A percentile compares a stretch with the other conserved stretches of the same genome.
These are phyloP conservation scores for Paratrypauchen microcephalus DNA, from an alignment of 2,797 vertebrate species.

Conservation along the genomic window DNA sequence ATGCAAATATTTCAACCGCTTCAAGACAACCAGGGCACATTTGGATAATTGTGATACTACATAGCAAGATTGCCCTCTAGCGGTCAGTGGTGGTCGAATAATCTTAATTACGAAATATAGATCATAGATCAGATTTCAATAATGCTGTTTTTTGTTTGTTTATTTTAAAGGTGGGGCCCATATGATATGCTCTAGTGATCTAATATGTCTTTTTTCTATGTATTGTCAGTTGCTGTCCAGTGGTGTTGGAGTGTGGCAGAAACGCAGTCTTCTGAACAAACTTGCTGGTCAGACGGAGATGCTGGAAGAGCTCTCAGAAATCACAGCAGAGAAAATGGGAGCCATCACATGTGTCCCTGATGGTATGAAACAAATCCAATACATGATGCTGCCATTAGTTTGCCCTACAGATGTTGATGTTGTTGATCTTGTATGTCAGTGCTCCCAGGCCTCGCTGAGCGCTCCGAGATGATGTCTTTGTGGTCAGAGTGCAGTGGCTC, in stretches of 20 bases:
- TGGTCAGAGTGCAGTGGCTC: conserved; percentile 91
- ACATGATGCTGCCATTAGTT: not conserved
- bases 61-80: not conserved
- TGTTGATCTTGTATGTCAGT: conserved; percentile 66
- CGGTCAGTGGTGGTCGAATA: not conserved
- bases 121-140: not conserved
- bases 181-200: not conserved
- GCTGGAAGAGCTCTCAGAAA: conserved; percentile 85
- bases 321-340: conserved; percentile 86
- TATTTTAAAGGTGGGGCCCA: not conserved
- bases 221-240: conserved; percentile 82
- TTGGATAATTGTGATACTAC: not conserved
- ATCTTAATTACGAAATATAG: not conserved
- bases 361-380: conserved; percentile 70
- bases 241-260: conserved; percentile 79
- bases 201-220: conserved; percentile 13
- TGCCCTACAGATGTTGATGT: conserved; percentile 1
- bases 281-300: conserved; percentile 85
- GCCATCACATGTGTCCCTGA: conserved; percentile 82
- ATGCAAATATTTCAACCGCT: no score
- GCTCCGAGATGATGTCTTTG: conserved; percentile 83
- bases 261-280: conserved; percentile 84
- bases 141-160: not conserved
- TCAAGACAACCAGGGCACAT: not conserved
- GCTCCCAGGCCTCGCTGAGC: conserved; percentile 85